Evolutionary conservation across 2,888 invertebrate species (phyloP).

Genomic region (Busseola fusca): DNA sequence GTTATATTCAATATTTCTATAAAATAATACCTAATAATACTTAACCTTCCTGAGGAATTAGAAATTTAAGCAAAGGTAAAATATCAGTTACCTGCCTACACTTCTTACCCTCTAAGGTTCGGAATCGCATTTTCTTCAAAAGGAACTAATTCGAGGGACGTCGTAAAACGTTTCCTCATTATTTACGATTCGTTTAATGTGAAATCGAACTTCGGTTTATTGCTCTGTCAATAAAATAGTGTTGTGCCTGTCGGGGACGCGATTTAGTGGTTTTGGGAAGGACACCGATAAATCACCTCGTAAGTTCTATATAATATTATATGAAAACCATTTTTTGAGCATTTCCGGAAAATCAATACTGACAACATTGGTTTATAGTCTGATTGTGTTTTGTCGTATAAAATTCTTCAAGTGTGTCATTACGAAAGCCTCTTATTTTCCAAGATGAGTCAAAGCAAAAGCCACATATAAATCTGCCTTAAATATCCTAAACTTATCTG

Average conservation of each 20-base stretch:
- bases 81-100: background rate
- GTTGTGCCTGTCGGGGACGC: slow-evolving; percentile 13
- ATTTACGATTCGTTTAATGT: slow-evolving; percentile 49
- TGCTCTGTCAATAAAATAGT: slow-evolving; percentile 38
- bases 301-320: background rate
- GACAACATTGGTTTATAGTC: background rate
- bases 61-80: background rate
- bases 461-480: background rate
- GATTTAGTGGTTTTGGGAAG: slow-evolving; percentile 19
- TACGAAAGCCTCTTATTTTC: background rate
- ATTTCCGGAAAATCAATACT: background rate
- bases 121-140: slow-evolving; percentile 4
- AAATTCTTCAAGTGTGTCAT: background rate
- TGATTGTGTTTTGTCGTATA: background rate
- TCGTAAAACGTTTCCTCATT: slow-evolving; percentile 34
- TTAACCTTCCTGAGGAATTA: too few species aligned
- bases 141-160: slow-evolving; percentile 15
- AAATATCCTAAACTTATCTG: slow-evolving; percentile 21
- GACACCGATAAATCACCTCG: background rate
- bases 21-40: background rate
- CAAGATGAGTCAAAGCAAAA: background rate
- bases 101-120: background rate
- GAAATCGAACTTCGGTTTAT: slow-evolving; percentile 34
- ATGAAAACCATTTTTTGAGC: background rate
- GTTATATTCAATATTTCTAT: background rate